phyloP scores from a whole-genome alignment of 2,113 vertebrate genomes.

The Dryoscopus gambensis region DNA sequence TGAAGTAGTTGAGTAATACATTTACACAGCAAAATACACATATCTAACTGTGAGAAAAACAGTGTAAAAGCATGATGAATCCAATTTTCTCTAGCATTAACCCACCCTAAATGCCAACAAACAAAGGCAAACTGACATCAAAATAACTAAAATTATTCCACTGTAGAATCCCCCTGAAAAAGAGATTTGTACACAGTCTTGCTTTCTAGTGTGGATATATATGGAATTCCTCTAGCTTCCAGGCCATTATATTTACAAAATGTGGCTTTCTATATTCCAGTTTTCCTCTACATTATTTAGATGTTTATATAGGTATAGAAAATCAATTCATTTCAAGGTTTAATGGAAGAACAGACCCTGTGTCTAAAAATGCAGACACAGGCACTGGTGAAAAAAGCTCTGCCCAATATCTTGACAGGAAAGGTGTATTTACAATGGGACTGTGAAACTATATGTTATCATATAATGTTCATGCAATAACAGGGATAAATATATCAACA shows the following conservation, averaged over 20 bases:
- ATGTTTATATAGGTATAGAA: no score
- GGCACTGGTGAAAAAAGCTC: neutral
- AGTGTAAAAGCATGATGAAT: neutral
- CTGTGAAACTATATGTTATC: neutral
- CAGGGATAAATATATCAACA: neutral
- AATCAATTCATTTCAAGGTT: neutral
- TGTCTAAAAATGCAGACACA: neutral
- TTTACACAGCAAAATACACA: neutral
- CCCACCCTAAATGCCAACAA: neutral
- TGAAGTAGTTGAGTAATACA: neutral
- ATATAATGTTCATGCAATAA: neutral
- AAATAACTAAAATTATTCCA: neutral
- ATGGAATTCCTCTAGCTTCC: neutral
- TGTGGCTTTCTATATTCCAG: neutral
- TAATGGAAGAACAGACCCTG: neutral
- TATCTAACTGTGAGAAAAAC: neutral
- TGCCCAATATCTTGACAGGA: neutral
- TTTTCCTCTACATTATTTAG: neutral
- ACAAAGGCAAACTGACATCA: neutral
- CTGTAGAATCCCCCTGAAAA: neutral
- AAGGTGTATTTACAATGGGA: neutral
- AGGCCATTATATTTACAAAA: neutral
- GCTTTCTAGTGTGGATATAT: neutral
- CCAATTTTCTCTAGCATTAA: neutral
- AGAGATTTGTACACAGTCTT: neutral